phyloP scores from a whole-genome alignment of 2,113 vertebrate species.

The Alligator sinensis region DNA sequence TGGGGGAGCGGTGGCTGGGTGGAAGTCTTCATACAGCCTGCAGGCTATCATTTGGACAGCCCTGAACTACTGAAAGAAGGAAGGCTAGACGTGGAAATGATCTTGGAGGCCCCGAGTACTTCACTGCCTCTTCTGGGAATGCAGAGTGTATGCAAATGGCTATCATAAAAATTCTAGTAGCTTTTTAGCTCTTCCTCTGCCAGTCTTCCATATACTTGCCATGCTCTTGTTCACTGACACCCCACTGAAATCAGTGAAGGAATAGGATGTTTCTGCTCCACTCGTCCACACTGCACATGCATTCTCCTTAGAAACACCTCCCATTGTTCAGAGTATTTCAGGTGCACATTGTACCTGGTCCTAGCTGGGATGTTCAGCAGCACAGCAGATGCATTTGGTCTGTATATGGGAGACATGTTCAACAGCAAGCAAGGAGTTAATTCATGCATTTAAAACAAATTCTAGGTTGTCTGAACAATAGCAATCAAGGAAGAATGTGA shows the following conservation, averaged over 20 bases:
- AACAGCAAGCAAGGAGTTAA: neutral
- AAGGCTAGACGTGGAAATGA: neutral
- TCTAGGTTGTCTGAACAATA: neutral
- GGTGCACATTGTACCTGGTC: neutral
- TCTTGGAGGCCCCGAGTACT: neutral
- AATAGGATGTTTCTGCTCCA: neutral
- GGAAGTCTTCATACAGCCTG: too few species aligned
- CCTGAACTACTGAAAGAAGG: neutral
- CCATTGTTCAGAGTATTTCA: neutral
- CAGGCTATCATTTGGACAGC: too few species aligned
- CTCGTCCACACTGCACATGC: neutral
- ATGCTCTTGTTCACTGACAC: neutral
- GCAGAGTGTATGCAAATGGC: neutral
- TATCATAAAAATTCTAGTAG: neutral
- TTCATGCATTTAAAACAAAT: neutral
- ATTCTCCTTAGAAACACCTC: neutral
- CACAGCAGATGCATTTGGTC: neutral
- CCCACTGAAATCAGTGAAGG: neutral
- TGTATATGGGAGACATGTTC: accelerated
- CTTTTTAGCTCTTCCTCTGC: neutral
- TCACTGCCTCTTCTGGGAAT: neutral
- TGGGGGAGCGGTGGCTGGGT: too few species aligned
- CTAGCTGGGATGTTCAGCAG: neutral
- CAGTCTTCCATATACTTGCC: neutral
- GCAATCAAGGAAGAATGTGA: neutral